A percentile compares a stretch with the other conserved stretches of the same genome.
Evolutionary conservation across 30 jellyfish, hydroid and myxozoan species (phyloP).

Genomic region (Cassiopea andromeda): DNA sequence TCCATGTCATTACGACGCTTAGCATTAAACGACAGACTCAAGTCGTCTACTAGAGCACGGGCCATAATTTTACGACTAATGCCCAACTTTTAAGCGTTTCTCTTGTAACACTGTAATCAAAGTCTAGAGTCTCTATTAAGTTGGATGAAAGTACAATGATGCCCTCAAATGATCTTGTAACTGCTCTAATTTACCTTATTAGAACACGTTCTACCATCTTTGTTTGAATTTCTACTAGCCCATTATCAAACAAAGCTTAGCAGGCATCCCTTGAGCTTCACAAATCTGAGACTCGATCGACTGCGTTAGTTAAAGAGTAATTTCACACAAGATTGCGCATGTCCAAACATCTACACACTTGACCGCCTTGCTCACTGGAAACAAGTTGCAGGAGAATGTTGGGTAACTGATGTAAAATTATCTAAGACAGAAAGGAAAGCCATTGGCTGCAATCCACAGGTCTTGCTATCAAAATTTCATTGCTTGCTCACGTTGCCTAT

Average conservation of each 20-base stretch:
- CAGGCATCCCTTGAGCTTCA: neutral
- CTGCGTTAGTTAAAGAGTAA: constrained; percentile 17
- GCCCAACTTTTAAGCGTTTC: neutral
- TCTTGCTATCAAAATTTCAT: neutral
- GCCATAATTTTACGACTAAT: constrained; percentile 24
- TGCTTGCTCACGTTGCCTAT: neutral
- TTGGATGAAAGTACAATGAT: neutral
- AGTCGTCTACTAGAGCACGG: constrained; percentile 55
- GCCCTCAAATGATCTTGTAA: neutral
- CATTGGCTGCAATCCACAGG: constrained; percentile 6
- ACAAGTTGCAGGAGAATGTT: constrained; percentile 17
- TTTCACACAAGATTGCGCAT: constrained; percentile 42
- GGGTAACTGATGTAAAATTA: constrained; percentile 31
- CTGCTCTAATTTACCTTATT: too few species aligned
- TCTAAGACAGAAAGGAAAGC: neutral
- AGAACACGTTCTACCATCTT: neutral
- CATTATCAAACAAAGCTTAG: neutral
- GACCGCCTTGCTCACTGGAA: constrained; percentile 23
- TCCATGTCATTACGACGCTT: constrained; percentile 80
- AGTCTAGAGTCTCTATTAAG: too few species aligned
- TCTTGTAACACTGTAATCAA: neutral
- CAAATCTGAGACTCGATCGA: neutral
- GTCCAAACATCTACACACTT: constrained; percentile 23
- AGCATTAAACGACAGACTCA: constrained; percentile 45
- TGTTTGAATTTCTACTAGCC: neutral